phyloP scores from a whole-genome alignment of 2,113 vertebrate genomes.

The Hirundichthys speculiger region DNA sequence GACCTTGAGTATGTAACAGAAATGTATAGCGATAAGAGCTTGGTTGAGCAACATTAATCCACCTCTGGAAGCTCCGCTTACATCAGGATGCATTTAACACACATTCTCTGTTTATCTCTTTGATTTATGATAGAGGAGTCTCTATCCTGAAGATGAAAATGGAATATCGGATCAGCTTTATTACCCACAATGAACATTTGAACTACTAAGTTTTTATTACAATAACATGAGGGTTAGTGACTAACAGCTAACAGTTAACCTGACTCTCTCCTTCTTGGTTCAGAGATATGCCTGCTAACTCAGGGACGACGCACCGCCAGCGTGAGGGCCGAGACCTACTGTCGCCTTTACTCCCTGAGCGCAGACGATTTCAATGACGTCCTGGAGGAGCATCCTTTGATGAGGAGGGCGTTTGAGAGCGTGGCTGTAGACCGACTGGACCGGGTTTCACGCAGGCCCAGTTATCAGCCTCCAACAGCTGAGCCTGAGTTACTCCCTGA shows the following conservation, averaged over 20 bases:
- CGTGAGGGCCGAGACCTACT: conserved; percentile 80
- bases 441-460: conserved; percentile 55
- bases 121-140: no score
- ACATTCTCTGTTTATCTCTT: no score
- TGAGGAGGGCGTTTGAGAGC: conserved; percentile 81
- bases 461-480: conserved; percentile 30
- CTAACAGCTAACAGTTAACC: background rate
- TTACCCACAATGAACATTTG: no score
- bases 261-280: conserved; percentile 1
- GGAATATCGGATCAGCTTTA: no score
- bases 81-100: background rate
- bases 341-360: conserved; percentile 82
- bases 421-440: conserved; percentile 78
- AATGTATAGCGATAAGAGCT: background rate
- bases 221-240: no score
- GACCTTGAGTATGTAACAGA: background rate
- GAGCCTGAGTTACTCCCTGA: conserved; percentile 35
- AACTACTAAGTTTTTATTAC: no score
- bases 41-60: background rate
- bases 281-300: conserved; percentile 83
- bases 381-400: conserved; percentile 82
- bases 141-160: no score
- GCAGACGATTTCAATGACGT: conserved; percentile 83
- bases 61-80: background rate
- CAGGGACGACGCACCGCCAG: conserved; percentile 81